Evolutionary conservation across 2,888 invertebrate species (phyloP), one percentile per base, ranked within the genome.

Genomic region (Lasioglossum lativentre): DNA sequence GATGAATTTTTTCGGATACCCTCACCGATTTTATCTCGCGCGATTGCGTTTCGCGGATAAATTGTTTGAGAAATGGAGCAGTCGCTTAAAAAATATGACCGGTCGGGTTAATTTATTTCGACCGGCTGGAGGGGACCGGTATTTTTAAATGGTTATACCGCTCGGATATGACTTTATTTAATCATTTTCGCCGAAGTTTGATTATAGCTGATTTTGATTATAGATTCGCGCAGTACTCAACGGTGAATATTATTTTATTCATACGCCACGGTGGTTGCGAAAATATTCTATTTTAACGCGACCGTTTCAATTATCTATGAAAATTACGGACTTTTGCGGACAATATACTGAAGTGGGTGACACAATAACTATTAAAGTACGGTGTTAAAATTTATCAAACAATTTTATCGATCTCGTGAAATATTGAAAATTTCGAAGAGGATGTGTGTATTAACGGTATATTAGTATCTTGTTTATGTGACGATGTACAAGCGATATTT

Each of bases 61-160:
- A 68, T 68, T 23, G 68, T 68, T 68, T 38, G 68, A 68, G 68
- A 38, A 38, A 38, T 68, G 68, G 4, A 68, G 68, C 23, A 23
- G 34, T 19, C 68, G 38, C 23, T 68, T 10, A 23, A 10, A 34
- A 38, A 68, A 38, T 23, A 23, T 38, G 38, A 4, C 12, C 38
- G 34, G 23, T 0, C 4, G 38, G 38, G 19, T 68, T 23, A 68
- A 23, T 38, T 23, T 23, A 38, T 68, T 38, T 34, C 4, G 12
- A 56, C 4, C 4, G n/a, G n/a, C 0, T 6, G 8, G 10, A 52
- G 56, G 56, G n/a, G 56, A 0, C 8, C 0, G 23, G 10, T 1
- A 23, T 68, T 38, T 68, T 38, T 38, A 23, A 68, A 68, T 23
- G 23, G 12, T 23, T 23, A 12, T 68, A 23, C 8, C 10, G 12